Evolutionary conservation across 2,888 invertebrate genomes (phyloP).

Genomic region (Rhabditoides inermis): DNA sequence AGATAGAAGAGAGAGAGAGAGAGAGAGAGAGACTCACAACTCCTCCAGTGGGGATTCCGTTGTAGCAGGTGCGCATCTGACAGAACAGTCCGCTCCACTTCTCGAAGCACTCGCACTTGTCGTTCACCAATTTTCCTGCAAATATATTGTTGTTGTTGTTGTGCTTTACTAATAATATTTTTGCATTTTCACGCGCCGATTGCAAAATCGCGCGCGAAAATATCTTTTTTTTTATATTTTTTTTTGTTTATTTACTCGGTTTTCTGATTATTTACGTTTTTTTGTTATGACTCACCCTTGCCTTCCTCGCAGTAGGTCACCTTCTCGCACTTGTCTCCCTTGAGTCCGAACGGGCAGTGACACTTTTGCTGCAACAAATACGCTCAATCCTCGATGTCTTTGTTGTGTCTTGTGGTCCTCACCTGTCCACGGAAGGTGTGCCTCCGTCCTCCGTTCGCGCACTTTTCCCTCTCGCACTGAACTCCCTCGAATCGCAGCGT

Average conservation of each 20-base stretch:
- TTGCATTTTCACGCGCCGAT: too few species aligned
- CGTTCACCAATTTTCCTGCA: conserved; percentile 26
- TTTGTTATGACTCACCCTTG: conserved; percentile 17
- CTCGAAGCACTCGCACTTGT: conserved; percentile 29
- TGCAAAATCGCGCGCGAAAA: too few species aligned
- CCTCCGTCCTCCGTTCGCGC: conserved; percentile 27
- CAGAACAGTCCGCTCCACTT: conserved; percentile 30
- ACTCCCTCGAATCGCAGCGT: conserved; percentile 26
- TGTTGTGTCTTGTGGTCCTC: neutral
- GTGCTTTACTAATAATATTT: too few species aligned
- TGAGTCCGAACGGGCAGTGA: conserved; percentile 30
- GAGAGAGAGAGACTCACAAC: conserved; percentile 5
- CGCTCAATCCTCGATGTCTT: neutral
- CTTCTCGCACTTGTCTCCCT: conserved; percentile 30
- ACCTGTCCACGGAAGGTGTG: conserved; percentile 21
- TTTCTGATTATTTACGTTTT: too few species aligned
- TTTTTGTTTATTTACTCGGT: too few species aligned
- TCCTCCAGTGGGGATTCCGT: conserved; percentile 29
- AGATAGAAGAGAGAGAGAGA: too few species aligned
- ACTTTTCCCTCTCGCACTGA: conserved; percentile 25
- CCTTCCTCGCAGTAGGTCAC: conserved; percentile 31
- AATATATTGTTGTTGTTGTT: neutral
- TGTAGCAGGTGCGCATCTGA: conserved; percentile 29
- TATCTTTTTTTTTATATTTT: too few species aligned
- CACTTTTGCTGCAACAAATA: conserved; percentile 16